Percentiles rank a stretch among this genome's conserved stretches.
These are phyloP conservation scores for Cebidichthys violaceus DNA, from an alignment of 2,113 vertebrate genomes.

Conservation along the genomic window DNA sequence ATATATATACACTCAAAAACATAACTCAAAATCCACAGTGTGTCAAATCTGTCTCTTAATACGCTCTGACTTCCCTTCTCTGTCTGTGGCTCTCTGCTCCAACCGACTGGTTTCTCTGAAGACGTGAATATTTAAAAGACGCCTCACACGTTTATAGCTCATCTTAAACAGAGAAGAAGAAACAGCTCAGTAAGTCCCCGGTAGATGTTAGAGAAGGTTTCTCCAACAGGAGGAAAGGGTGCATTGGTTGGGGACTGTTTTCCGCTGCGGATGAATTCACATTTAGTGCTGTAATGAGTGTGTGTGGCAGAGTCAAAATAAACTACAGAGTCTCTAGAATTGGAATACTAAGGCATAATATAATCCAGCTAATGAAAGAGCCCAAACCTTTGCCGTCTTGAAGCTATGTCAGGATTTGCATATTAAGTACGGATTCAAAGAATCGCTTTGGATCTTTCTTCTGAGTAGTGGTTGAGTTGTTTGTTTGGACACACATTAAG, in stretches of 20 bases:
- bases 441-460: no score
- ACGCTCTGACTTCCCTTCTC: neutral
- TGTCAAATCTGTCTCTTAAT: neutral
- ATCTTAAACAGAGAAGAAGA: neutral
- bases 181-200: neutral
- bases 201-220: neutral
- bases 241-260: no score
- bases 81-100: neutral
- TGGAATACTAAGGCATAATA: neutral
- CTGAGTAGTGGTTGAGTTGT: no score
- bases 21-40: neutral
- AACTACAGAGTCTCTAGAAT: no score
- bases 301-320: neutral
- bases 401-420: no score
- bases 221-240: neutral
- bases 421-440: no score
- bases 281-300: no score
- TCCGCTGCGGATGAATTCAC: no score
- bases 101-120: neutral
- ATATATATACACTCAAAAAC: no score
- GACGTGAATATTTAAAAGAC: neutral
- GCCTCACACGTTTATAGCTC: neutral
- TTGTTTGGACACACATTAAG: neutral
- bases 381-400: neutral
- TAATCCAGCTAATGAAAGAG: neutral